phyloP scores from a whole-genome alignment of 1,140 invertebrate genomes.

The Drosophila aff. region DNA sequence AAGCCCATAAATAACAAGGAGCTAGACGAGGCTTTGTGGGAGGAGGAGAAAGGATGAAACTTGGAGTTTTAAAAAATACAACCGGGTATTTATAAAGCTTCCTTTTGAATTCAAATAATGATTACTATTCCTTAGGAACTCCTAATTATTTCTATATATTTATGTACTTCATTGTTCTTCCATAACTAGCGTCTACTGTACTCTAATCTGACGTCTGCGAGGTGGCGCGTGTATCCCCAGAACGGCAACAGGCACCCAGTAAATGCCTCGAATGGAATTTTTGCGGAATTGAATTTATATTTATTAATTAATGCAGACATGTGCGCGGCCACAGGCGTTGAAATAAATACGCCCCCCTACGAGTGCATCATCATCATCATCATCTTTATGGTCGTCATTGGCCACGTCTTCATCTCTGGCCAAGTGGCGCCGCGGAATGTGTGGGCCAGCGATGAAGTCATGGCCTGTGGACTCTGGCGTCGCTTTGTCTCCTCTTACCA shows the following conservation, averaged over 20 bases:
- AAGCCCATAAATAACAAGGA: not conserved
- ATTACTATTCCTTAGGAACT: too few species aligned
- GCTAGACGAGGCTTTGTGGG: not conserved
- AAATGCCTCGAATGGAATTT: conserved; percentile 52
- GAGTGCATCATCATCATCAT: conserved; percentile 34
- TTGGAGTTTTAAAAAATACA: too few species aligned
- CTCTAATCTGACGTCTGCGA: conserved; percentile 47
- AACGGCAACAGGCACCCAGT: conserved; percentile 33
- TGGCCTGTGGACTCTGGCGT: conserved; percentile 18
- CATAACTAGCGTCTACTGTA: conserved; percentile 13
- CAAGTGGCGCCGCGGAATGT: conserved; percentile 17
- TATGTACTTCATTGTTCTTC: not conserved
- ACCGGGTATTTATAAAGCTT: not conserved
- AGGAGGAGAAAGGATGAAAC: too few species aligned
- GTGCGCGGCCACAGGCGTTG: conserved; percentile 27
- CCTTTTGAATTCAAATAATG: not conserved
- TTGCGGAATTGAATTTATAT: conserved; percentile 53
- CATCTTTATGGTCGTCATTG: not conserved
- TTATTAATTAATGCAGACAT: conserved; percentile 66
- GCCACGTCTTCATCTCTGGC: conserved; percentile 5
- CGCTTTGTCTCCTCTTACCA: conserved; percentile 37
- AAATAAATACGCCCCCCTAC: conserved; percentile 24
- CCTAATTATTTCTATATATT: too few species aligned
- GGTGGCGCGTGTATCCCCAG: conserved; percentile 47
- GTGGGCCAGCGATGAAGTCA: conserved; percentile 39